Evolutionary conservation across 2,113 vertebrate species (phyloP).

Genomic region (Mesocricetus auratus): DNA sequence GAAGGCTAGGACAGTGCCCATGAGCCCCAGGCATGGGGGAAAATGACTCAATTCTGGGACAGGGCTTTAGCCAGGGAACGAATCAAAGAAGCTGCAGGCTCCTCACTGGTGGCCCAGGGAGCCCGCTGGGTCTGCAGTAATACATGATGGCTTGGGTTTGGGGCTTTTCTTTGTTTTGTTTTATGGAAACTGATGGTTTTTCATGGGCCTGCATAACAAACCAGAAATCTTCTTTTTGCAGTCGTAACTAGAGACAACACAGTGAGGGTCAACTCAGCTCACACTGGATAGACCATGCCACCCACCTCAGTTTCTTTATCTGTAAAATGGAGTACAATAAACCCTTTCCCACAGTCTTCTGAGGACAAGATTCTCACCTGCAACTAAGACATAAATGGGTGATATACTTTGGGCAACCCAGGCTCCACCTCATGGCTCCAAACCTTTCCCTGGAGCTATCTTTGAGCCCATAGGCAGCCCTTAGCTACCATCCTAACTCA

Average conservation of each 20-base stretch:
- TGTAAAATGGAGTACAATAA: background rate
- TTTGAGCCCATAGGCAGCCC: too few relatives aligned
- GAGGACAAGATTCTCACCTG: background rate
- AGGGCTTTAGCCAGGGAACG: background rate
- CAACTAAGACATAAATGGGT: background rate
- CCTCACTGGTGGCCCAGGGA: background rate
- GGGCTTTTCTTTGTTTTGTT: background rate
- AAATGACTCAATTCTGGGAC: background rate
- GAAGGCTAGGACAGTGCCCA: background rate
- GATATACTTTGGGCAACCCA: background rate
- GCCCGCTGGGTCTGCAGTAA: background rate
- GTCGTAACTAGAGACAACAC: background rate
- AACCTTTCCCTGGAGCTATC: background rate
- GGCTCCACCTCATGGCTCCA: too few relatives aligned
- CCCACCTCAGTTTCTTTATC: background rate
- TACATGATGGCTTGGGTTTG: background rate
- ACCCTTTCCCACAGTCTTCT: background rate
- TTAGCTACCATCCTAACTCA: background rate
- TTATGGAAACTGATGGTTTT: background rate
- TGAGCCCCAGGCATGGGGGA: background rate
- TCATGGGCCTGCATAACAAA: background rate
- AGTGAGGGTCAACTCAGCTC: background rate
- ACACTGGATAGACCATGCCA: background rate
- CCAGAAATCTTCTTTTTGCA: background rate
- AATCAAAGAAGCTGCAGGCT: background rate